Evolutionary conservation across 2,113 vertebrate species (phyloP).

Genomic region (Scalopus aquaticus): DNA sequence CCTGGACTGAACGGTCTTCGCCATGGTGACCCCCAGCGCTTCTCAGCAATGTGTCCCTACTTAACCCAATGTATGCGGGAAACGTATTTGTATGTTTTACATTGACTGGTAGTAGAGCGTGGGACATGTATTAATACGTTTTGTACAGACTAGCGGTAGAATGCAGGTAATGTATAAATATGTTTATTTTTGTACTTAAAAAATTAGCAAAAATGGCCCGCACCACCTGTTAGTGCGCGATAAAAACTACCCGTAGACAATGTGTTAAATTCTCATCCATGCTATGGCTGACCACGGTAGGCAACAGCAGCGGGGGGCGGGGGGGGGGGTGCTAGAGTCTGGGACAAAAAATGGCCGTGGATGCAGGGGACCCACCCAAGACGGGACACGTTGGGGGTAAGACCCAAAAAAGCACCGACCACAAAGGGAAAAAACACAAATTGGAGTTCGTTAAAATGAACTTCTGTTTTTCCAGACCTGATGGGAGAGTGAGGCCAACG

Average conservation of each 20-base stretch:
- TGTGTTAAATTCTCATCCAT: not conserved
- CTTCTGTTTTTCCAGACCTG: not conserved
- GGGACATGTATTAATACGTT: too few species aligned
- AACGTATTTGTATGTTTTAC: too few species aligned
- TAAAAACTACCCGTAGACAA: too few species aligned
- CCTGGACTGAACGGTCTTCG: not conserved
- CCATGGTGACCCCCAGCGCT: not conserved
- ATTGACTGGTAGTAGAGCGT: too few species aligned
- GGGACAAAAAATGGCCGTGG: not conserved
- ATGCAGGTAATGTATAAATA: too few species aligned
- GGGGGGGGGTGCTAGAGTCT: not conserved
- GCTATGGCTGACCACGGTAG: not conserved
- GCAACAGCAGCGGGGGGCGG: not conserved
- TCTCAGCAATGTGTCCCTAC: too few species aligned
- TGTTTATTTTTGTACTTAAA: too few species aligned
- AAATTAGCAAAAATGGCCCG: too few species aligned
- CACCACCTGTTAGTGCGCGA: too few species aligned
- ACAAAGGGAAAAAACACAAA: not conserved
- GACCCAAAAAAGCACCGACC: not conserved
- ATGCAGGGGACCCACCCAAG: not conserved
- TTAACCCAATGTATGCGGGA: too few species aligned
- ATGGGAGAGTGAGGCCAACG: not conserved
- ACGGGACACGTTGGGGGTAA: not conserved
- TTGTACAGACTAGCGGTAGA: too few species aligned
- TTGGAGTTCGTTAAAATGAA: constrained; percentile 10